Evolutionary conservation across 2,113 vertebrate genomes (phyloP).

Genomic region (Glaucomys volans): DNA sequence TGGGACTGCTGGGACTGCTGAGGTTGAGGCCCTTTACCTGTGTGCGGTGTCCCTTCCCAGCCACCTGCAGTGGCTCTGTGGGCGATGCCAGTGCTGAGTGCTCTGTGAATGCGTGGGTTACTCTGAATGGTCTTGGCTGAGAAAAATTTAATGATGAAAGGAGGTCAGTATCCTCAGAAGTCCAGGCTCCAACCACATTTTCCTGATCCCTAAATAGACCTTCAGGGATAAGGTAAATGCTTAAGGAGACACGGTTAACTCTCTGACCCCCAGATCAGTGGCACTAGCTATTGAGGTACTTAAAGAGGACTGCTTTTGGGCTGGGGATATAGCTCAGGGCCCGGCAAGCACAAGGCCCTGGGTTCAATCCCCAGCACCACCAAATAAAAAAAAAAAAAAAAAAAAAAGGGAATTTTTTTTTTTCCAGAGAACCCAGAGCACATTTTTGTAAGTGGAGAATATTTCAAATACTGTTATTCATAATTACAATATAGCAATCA

Average conservation of each 20-base stretch:
- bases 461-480: neutral
- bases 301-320: neutral
- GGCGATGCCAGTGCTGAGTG: neutral
- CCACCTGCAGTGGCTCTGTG: neutral
- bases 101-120: neutral
- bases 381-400: no score
- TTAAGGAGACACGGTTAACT: slow-evolving; percentile 29
- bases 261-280: neutral
- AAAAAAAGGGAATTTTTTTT: no score
- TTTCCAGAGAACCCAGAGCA: neutral
- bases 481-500: neutral
- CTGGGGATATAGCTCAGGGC: no score
- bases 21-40: neutral
- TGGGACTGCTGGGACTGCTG: neutral
- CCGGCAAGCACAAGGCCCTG: no score
- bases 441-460: neutral
- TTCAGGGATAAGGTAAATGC: slow-evolving; percentile 4
- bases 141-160: slow-evolving; percentile 57
- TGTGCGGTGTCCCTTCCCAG: neutral
- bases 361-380: no score
- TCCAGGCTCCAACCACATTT: slow-evolving; percentile 29
- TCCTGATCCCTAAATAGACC: neutral
- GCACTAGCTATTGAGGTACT: neutral
- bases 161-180: slow-evolving; percentile 46
- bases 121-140: slow-evolving; percentile 36